These are phyloP conservation scores for Lumbricus terrestris DNA, from an alignment of 2,888 invertebrate genomes.

Conservation along the genomic window DNA sequence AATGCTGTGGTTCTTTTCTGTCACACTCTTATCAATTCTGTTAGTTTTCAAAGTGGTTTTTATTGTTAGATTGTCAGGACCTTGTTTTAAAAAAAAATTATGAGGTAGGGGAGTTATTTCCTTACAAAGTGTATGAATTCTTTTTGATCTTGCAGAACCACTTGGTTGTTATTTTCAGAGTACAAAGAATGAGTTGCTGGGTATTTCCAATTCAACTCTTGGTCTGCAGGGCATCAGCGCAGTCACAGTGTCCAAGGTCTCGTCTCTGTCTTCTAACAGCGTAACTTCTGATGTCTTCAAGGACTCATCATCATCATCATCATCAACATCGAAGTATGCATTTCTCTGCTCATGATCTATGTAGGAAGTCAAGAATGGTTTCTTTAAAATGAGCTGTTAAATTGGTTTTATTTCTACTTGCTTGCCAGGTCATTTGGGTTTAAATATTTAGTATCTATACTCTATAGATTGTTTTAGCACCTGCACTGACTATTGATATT, in stretches of 20 bases:
- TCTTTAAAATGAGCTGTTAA: not conserved
- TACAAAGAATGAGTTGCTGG: not conserved
- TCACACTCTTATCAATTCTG: no score
- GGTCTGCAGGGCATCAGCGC: constrained; percentile 13
- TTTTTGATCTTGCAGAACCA: not conserved
- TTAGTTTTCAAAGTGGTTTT: no score
- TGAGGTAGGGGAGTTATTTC: no score
- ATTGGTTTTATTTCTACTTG: no score
- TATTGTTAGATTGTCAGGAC: no score
- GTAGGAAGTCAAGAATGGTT: not conserved
- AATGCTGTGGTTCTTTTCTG: no score
- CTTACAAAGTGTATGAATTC: not conserved
- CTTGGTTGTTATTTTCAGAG: not conserved
- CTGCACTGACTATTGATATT: not conserved
- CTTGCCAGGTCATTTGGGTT: no score
- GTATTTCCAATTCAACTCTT: not conserved
- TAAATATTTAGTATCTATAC: no score
- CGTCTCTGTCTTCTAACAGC: not conserved
- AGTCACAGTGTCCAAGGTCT: not conserved
- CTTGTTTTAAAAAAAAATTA: no score
- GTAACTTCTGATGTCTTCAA: not conserved
- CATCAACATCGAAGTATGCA: not conserved
- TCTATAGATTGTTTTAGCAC: not conserved
- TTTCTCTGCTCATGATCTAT: no score
- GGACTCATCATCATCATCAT: not conserved